Evolutionary conservation across 2,113 vertebrate genomes (phyloP).

Genomic region (Ceyx melanurus): DNA sequence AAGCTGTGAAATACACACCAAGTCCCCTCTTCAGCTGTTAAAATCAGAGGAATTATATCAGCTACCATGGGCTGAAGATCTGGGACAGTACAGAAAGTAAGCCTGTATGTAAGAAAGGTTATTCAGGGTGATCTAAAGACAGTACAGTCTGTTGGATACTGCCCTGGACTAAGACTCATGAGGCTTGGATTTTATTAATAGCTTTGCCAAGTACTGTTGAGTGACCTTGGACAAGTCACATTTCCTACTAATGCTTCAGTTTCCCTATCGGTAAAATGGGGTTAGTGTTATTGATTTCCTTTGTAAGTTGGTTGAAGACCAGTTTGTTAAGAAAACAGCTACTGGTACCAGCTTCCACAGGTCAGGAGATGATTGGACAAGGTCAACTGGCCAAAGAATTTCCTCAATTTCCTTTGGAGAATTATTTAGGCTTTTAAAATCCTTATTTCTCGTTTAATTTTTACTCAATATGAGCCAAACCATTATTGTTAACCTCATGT

Average conservation of each 20-base stretch:
- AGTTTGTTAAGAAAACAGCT: not conserved
- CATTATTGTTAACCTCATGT: not conserved
- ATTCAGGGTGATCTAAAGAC: conserved; percentile 55
- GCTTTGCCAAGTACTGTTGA: conserved; percentile 37
- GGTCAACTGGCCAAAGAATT: not conserved
- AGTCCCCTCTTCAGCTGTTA: not conserved
- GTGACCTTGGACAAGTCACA: conserved; percentile 55
- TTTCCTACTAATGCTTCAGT: conserved; percentile 18
- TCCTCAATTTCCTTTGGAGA: not conserved
- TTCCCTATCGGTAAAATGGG: conserved; percentile 18
- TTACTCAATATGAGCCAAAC: not conserved
- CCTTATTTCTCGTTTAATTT: not conserved
- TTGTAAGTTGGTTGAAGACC: conserved; percentile 16
- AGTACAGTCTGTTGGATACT: conserved; percentile 47
- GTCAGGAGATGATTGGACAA: not conserved
- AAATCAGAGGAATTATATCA: conserved; percentile 31
- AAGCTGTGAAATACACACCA: not conserved
- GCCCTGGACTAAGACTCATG: conserved; percentile 21
- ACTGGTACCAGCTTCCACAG: not conserved
- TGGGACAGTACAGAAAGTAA: conserved; percentile 52
- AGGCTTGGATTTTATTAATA: conserved; percentile 58
- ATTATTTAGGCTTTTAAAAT: not conserved
- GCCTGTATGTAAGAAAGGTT: conserved; percentile 32
- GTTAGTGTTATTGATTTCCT: conserved; percentile 34
- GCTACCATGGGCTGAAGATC: conserved; percentile 14